A percentile compares a stretch with the other conserved stretches of the same genome.
Evolutionary conservation across 2,888 invertebrate genomes (phyloP).

Genomic region (Oxyscelio sp.): DNA sequence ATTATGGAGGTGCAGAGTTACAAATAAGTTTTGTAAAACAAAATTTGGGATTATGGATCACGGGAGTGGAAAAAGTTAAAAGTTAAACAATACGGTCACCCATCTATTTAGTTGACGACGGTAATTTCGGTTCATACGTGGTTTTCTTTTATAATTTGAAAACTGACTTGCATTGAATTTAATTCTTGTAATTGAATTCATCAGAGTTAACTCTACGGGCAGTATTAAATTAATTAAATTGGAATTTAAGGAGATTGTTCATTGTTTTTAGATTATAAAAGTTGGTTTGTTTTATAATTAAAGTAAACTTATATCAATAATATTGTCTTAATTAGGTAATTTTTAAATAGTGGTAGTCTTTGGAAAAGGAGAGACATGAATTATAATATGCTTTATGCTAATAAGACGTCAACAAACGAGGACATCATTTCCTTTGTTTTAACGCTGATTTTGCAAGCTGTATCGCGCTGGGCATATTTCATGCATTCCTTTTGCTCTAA

Average conservation of each 20-base stretch:
- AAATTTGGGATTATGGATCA: not conserved
- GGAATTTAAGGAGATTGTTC: no score
- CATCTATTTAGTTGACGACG: constrained; percentile 4
- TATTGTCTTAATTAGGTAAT: constrained; percentile 23
- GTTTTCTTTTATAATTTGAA: no score
- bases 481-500: constrained; percentile 30
- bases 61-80: not conserved
- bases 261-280: constrained; percentile 4
- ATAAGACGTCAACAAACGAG: constrained; percentile 46
- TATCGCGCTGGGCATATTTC: constrained; percentile 30
- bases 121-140: no score
- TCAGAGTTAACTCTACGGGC: no score
- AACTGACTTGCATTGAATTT: no score
- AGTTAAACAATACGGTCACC: constrained; percentile 6
- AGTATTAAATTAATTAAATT: not conserved
- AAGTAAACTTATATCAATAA: constrained; percentile 32
- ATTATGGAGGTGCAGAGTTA: no score
- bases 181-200: no score
- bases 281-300: constrained; percentile 37
- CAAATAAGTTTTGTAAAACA: no score
- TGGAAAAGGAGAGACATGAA: constrained; percentile 9
- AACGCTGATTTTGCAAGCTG: constrained; percentile 46
- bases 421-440: constrained; percentile 41
- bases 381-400: constrained; percentile 39
- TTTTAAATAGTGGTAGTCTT: constrained; percentile 13